Conservation (phyloP, 2,113 vertebrate species). For the Capricornis sumatraensis region DNA sequence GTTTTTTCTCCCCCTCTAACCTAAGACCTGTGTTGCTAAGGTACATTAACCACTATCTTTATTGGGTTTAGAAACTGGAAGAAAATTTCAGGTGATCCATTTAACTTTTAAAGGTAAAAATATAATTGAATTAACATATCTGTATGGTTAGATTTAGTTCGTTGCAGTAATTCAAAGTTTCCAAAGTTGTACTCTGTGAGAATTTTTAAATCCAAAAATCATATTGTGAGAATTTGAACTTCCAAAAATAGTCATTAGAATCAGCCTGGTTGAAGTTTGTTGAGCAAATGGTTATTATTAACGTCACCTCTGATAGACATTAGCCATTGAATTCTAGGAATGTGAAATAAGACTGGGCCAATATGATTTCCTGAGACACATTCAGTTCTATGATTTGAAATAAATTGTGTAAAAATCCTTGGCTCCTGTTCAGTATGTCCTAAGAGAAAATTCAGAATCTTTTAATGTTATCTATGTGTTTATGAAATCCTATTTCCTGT, state of each 20-base stretch:
- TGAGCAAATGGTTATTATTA: constrained; percentile 35
- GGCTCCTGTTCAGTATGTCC: not conserved
- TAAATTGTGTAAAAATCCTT: not conserved
- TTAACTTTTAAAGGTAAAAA: constrained; percentile 28
- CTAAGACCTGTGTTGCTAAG: not conserved
- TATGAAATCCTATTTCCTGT: not conserved
- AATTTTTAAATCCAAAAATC: constrained; percentile 13
- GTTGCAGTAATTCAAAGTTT: not conserved
- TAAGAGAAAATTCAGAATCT: not conserved
- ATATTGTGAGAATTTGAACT: not conserved
- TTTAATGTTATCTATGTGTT: not conserved
- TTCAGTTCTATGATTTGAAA: not conserved
- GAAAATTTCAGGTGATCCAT: not conserved
- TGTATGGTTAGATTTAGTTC: not conserved
- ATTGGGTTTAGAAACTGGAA: not conserved
- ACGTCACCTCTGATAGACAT: not conserved
- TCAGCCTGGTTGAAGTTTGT: not conserved
- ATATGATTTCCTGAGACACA: not conserved
- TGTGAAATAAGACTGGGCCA: not conserved
- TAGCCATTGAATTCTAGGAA: constrained; percentile 27
- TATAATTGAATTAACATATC: not conserved
- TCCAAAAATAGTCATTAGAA: constrained; percentile 9
- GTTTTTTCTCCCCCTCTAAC: not conserved
- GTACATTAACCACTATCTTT: not conserved
- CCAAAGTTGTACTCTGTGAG: not conserved